Base-by-base conservation (phyloP, 1,140 invertebrate genomes). In the Rhagoletis pomonella region DNA sequence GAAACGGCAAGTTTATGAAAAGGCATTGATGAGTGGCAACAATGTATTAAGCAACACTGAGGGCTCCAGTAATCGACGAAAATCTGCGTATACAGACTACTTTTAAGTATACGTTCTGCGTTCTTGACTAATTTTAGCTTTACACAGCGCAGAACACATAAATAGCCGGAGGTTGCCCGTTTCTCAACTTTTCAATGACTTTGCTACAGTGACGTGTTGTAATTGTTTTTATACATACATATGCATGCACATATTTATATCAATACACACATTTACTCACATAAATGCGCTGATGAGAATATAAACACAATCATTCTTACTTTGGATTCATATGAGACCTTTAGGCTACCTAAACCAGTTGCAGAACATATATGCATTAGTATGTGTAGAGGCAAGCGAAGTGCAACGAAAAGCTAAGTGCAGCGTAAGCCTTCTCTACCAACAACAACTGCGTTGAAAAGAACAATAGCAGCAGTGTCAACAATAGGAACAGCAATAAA, bases 401-500 rank as follows among this genome's bases (percentile, higher is more conserved):
- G 10, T 62, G 17, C 47, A 19, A 29, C 73, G 44, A 47, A 14
- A 81, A 55, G 2, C 17, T 29, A 29, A 29, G 29, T 29, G 29
- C 29, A 29, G 29, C 29, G 29, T 29, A 29, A 29, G 29, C 29
- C 29, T 29, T 29, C 67, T 44, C 39, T 42, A 29, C 64, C 3
- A 67, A 47, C 47, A 47, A 12, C 42, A 12, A n/a, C 47, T 81
- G n/a, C 17, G 47, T 29, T 17, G 29, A 29, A 12, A n/a, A n/a
- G 17, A n/a, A 81, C 73, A 55, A 81, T 81, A 42, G 73, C 73
- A 81, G 73, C 73, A n/a, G 73, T 81, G 47, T 29, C 42, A 81
- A 81, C 73, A 81, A 81, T 81, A 55, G 73, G 44, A 50, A 81
- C 73, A 81, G 50, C 73, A 81, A 81, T 81, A 81, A 58, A 81